Conservation (phyloP, 2,888 invertebrate species). For the Thyatira batis region DNA sequence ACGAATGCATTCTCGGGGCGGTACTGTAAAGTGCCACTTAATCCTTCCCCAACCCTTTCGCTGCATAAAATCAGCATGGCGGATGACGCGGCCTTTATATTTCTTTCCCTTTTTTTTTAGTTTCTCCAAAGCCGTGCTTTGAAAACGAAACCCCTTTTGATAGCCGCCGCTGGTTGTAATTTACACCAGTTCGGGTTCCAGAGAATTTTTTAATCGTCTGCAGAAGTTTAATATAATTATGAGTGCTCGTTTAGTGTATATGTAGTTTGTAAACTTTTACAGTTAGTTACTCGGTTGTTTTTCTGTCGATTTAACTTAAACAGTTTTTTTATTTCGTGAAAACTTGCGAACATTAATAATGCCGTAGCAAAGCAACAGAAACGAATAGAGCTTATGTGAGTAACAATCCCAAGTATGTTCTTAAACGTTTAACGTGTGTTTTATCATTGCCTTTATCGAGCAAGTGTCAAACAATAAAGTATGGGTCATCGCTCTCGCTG, state of each 20-base stretch:
- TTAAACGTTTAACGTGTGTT: neutral
- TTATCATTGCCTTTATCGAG: neutral
- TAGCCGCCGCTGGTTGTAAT: slow-evolving; percentile 67
- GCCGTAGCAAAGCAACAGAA: neutral
- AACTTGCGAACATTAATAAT: neutral
- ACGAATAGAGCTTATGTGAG: neutral
- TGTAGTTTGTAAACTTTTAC: neutral
- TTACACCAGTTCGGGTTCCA: slow-evolving; percentile 61
- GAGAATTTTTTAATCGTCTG: slow-evolving; percentile 4
- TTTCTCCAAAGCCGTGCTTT: slow-evolving; percentile 60
- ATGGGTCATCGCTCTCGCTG: neutral
- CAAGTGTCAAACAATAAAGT: neutral
- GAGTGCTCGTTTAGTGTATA: slow-evolving; percentile 1
- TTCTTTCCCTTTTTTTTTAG: slow-evolving; percentile 61
- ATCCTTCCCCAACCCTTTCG: slow-evolving; percentile 71
- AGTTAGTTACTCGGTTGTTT: neutral
- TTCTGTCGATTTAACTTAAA: neutral
- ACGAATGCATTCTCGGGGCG: slow-evolving; percentile 64
- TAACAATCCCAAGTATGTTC: neutral
- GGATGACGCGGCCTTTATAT: slow-evolving; percentile 62
- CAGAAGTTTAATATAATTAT: slow-evolving; percentile 16
- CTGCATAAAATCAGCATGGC: slow-evolving; percentile 74
- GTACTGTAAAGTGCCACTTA: slow-evolving; percentile 74
- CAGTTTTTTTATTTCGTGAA: neutral
- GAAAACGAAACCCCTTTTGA: slow-evolving; percentile 71